These are phyloP conservation scores for Rotaria socialis DNA, from an alignment of 2,888 invertebrate genomes.

Conservation along the genomic window DNA sequence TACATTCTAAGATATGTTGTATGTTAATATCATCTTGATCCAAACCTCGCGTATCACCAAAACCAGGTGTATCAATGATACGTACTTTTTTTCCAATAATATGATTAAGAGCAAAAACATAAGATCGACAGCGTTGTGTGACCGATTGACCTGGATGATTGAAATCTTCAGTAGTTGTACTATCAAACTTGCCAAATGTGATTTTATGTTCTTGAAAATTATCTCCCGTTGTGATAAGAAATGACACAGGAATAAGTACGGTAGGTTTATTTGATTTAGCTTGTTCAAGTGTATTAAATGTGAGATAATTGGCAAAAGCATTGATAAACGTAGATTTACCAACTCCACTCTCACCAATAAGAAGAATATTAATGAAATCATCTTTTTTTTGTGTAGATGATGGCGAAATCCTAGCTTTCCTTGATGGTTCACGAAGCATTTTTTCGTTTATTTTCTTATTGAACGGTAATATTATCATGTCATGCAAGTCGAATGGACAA, in stretches of 20 bases:
- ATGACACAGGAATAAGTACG: neutral
- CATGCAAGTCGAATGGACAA: no score
- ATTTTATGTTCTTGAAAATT: neutral
- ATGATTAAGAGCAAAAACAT: neutral
- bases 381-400: neutral
- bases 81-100: neutral
- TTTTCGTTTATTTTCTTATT: no score
- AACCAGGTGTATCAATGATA: conserved; percentile 7
- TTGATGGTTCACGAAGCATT: no score
- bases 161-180: neutral
- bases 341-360: neutral
- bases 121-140: neutral
- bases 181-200: neutral
- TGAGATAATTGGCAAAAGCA: neutral
- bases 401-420: no score
- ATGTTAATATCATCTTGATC: neutral
- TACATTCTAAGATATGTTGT: conserved; percentile 5
- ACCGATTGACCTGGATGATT: neutral
- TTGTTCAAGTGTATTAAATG: neutral
- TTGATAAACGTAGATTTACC: conserved; percentile 20
- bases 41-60: neutral
- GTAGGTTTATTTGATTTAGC: neutral
- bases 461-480: no score
- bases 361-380: neutral
- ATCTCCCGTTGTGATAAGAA: neutral